Conservation (phyloP, 1,140 invertebrate species). For the Stenopsyche tienmushanensis region DNA sequence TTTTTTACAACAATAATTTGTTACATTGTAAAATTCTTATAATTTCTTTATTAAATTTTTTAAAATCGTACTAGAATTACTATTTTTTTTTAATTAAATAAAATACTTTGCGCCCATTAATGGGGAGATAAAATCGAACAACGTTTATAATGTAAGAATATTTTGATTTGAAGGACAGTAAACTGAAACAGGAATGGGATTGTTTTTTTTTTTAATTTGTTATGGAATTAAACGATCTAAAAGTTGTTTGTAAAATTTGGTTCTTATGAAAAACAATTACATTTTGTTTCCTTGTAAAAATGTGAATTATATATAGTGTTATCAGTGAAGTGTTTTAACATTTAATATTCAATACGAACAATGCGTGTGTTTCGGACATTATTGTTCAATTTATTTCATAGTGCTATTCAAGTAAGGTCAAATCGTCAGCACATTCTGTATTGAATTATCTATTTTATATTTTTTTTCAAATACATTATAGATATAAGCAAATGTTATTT, state of each 20-base stretch:
- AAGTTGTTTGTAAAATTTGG: too few relatives aligned
- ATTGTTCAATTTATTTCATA: neutral
- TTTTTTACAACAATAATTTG: slow-evolving; percentile 7
- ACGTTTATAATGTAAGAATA: too few relatives aligned
- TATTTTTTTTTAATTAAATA: too few relatives aligned
- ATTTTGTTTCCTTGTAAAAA: neutral
- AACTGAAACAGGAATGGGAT: too few relatives aligned
- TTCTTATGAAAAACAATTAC: neutral
- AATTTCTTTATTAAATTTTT: neutral
- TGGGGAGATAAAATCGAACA: too few relatives aligned
- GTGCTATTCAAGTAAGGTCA: neutral
- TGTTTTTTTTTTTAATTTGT: too few relatives aligned
- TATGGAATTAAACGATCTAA: too few relatives aligned
- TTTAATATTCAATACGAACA: neutral
- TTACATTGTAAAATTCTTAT: neutral
- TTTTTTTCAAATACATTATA: slow-evolving; percentile 38
- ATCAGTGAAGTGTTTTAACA: neutral
- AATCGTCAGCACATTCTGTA: slow-evolving; percentile 14
- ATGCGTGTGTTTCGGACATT: neutral
- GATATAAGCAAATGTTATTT: neutral
- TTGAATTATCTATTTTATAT: slow-evolving; percentile 39
- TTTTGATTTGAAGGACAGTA: too few relatives aligned
- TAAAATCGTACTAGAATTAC: too few relatives aligned
- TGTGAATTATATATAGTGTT: neutral
- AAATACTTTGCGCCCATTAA: too few relatives aligned